phyloP scores from a whole-genome alignment of 2,113 vertebrate species.

The Gymnocephalus cernua region DNA sequence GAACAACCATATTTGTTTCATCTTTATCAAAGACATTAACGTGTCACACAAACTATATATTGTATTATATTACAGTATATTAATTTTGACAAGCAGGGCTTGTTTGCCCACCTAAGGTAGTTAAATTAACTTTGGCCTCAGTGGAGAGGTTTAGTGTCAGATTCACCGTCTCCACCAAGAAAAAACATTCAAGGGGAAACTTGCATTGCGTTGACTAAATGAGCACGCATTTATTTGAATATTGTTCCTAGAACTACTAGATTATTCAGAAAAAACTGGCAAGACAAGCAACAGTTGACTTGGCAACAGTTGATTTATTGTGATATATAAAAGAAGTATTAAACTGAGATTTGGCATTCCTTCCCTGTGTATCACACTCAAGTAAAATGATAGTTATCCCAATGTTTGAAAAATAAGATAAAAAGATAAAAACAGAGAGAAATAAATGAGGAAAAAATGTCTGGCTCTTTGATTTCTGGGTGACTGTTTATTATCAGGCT shows the following conservation, averaged over 20 bases:
- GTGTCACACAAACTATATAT: not conserved
- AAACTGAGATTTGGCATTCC: conserved; percentile 52
- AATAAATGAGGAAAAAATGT: conserved; percentile 49
- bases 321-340: conserved; percentile 52
- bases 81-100: not conserved
- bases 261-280: not conserved
- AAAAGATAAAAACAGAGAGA: conserved; percentile 30
- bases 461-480: conserved; percentile 54
- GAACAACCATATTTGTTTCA: not conserved
- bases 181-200: conserved; percentile 7
- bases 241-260: not conserved
- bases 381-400: conserved; percentile 24
- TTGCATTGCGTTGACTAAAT: not conserved
- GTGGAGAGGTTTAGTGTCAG: conserved; percentile 12
- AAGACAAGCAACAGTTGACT: conserved; percentile 20
- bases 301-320: conserved; percentile 43
- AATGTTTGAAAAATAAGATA: conserved; percentile 51
- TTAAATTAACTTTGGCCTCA: conserved; percentile 2
- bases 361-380: conserved; percentile 27
- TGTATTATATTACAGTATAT: not conserved
- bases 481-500: conserved; percentile 70
- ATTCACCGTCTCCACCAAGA: not conserved
- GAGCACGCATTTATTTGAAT: conserved; percentile 1
- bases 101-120: not conserved
- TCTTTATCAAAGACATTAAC: not conserved